These are phyloP conservation scores for Andrena fulva DNA, from an alignment of 2,888 invertebrate genomes.

Conservation along the genomic window DNA sequence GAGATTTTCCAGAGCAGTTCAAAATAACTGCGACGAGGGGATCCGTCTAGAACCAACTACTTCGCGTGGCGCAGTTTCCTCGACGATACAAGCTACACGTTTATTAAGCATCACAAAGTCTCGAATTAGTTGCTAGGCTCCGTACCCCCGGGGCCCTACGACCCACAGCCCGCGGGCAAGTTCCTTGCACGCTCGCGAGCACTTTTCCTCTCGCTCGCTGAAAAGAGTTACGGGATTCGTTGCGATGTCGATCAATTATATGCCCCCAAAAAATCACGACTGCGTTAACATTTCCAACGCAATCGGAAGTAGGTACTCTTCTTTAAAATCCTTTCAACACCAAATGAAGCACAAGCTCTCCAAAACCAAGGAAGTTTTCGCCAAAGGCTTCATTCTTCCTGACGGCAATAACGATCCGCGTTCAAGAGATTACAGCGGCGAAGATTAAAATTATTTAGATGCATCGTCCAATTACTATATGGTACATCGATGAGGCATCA, in stretches of 20 bases:
- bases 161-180: conserved; percentile 68
- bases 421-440: too few relatives aligned
- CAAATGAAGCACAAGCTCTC: too few relatives aligned
- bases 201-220: conserved; percentile 31
- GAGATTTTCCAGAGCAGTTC: not conserved
- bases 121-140: conserved; percentile 73
- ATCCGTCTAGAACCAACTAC: too few relatives aligned
- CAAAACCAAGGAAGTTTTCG: too few relatives aligned
- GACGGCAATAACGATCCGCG: too few relatives aligned
- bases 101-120: conserved; percentile 55
- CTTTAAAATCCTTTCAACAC: too few relatives aligned
- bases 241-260: conserved; percentile 27
- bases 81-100: not conserved
- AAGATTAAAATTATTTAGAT: too few relatives aligned
- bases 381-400: too few relatives aligned
- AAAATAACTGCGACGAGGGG: not conserved
- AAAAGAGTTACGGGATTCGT: conserved; percentile 18
- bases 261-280: conserved; percentile 1
- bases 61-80: not conserved
- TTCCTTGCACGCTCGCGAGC: conserved; percentile 22
- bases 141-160: conserved; percentile 55
- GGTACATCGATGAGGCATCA: too few relatives aligned
- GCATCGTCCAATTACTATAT: too few relatives aligned
- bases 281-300: not conserved
- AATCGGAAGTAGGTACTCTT: not conserved